phyloP scores from a whole-genome alignment of 1,140 invertebrate species.

The Oncopeltus fasciatus region DNA sequence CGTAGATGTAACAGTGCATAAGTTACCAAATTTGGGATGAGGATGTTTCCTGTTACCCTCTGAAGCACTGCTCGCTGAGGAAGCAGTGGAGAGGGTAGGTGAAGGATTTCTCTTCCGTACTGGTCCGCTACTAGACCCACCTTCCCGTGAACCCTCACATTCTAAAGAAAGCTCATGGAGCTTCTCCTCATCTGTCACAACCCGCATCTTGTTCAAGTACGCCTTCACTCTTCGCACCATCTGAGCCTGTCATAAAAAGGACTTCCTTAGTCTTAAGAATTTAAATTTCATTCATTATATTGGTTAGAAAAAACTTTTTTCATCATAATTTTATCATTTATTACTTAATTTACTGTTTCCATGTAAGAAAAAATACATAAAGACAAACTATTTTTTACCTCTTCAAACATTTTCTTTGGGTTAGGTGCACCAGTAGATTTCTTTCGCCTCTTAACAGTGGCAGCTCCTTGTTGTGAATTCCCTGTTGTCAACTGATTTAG shows the following conservation, averaged over 20 bases:
- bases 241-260: conserved; percentile 47
- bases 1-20: background rate
- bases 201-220: conserved; percentile 83
- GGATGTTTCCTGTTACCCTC: conserved; percentile 47
- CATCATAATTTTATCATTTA: too few species aligned
- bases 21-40: conserved; percentile 48
- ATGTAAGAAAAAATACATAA: background rate
- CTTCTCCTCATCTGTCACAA: conserved; percentile 79
- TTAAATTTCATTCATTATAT: too few species aligned
- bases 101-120: conserved; percentile 60
- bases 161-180: conserved; percentile 76
- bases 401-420: conserved; percentile 97
- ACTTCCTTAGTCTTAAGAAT: too few species aligned
- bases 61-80: conserved; percentile 74
- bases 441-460: conserved; percentile 79
- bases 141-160: conserved; percentile 63
- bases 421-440: conserved; percentile 84
- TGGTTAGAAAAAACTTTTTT: too few species aligned
- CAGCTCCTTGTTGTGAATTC: conserved; percentile 30
- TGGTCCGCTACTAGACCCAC: conserved; percentile 37
- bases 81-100: conserved; percentile 78
- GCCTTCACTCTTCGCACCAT: conserved; percentile 93
- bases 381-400: conserved; percentile 35
- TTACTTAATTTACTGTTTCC: background rate
- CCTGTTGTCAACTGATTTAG: conserved; percentile 69